Percentiles rank a stretch among this genome's conserved stretches.
Conservation (phyloP, 2,797 vertebrate species). For the Coreius guichenoti region DNA sequence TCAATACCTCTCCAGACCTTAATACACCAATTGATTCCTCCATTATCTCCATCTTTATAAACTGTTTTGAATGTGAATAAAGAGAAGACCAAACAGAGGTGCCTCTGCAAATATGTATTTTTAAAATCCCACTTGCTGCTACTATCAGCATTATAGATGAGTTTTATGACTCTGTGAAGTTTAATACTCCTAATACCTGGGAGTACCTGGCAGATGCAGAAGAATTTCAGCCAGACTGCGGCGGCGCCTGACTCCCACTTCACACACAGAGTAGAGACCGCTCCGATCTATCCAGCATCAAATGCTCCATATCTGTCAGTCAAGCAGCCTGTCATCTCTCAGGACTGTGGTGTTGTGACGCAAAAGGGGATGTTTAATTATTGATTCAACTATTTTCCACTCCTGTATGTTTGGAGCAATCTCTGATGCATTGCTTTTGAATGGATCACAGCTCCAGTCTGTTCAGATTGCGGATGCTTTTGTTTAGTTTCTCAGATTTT, state of each 20-base stretch:
- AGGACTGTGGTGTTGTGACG: constrained; percentile 55
- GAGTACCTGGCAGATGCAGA: constrained; percentile 60
- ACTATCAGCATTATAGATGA: constrained; percentile 42
- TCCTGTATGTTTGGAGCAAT: constrained; percentile 41
- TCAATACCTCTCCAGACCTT: constrained; percentile 50
- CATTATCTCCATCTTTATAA: constrained; percentile 54
- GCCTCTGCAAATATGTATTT: constrained; percentile 17
- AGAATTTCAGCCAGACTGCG: constrained; percentile 31
- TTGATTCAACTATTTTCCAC: constrained; percentile 73
- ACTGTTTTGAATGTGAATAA: constrained; percentile 40
- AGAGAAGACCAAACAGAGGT: constrained; percentile 11
- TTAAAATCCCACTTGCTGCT: neutral
- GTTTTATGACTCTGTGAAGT: constrained; percentile 54
- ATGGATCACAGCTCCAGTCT: constrained; percentile 21
- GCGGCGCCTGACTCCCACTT: constrained; percentile 9
- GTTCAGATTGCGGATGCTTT: neutral
- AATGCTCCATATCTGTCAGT: constrained; percentile 79
- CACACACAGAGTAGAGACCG: constrained; percentile 26
- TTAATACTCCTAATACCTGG: constrained; percentile 56
- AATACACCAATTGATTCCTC: constrained; percentile 53
- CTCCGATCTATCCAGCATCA: constrained; percentile 62
- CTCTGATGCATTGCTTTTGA: constrained; percentile 27
- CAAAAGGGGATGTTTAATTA: constrained; percentile 78
- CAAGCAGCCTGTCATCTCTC: constrained; percentile 71
- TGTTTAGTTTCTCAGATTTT: constrained; percentile 13